phyloP scores from a whole-genome alignment of 2,888 invertebrate genomes.

The Parochlus steinenii region DNA sequence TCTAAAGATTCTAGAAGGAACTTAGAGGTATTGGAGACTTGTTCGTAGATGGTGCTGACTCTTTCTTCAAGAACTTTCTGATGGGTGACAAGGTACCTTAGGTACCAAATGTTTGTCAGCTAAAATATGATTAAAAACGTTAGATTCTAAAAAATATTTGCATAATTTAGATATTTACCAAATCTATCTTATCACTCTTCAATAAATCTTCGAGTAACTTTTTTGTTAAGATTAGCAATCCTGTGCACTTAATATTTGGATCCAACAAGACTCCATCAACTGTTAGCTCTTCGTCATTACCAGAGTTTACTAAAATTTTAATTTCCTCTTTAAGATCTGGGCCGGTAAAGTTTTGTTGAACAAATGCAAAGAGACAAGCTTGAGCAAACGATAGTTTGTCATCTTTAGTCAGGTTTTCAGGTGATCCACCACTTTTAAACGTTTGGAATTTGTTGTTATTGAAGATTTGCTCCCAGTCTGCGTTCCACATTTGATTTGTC shows the following conservation, averaged over 20 bases:
- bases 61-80: constrained; percentile 62
- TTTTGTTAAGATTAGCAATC: constrained; percentile 25
- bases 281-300: constrained; percentile 28
- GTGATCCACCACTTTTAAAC: neutral
- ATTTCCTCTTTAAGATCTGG: constrained; percentile 35
- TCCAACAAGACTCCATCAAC: constrained; percentile 50
- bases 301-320: constrained; percentile 20
- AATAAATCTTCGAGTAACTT: constrained; percentile 27
- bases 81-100: constrained; percentile 55
- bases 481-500: neutral
- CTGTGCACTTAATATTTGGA: constrained; percentile 42
- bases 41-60: constrained; percentile 44
- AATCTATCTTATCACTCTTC: constrained; percentile 21
- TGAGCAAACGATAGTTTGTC: constrained; percentile 41
- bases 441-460: neutral
- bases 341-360: constrained; percentile 70
- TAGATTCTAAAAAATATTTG: constrained; percentile 6
- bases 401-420: constrained; percentile 21
- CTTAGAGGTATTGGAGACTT: constrained; percentile 18
- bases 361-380: constrained; percentile 50
- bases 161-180: constrained; percentile 16
- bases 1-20: constrained; percentile 19
- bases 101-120: constrained; percentile 44
- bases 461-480: neutral
- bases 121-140: too few relatives aligned